A percentile compares a stretch with the other conserved stretches of the same genome.
Conservation (phyloP, 2,113 vertebrate genomes). For the Caranx melampygus region DNA sequence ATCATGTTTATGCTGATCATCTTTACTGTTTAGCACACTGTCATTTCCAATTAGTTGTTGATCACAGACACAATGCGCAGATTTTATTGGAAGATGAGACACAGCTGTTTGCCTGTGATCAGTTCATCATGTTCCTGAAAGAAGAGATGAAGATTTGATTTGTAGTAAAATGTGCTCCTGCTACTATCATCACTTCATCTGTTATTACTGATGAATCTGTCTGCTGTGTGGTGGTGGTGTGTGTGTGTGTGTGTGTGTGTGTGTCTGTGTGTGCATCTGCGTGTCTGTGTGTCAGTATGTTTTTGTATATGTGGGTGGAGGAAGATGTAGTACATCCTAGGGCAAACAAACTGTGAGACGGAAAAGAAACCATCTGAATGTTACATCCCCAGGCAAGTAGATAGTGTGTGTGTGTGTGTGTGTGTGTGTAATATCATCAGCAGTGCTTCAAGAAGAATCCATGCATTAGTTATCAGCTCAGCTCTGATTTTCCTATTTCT, state of each 20-base stretch:
- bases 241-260: slow-evolving; percentile 10
- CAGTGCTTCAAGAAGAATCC: slow-evolving; percentile 45
- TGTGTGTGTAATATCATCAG: slow-evolving; percentile 24
- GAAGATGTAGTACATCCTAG: slow-evolving; percentile 1
- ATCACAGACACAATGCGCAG: too few relatives aligned
- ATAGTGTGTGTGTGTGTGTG: not conserved
- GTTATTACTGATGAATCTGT: not conserved
- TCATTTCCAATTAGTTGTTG: too few relatives aligned
- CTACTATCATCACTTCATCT: not conserved
- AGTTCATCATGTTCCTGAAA: too few relatives aligned
- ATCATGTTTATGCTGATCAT: too few relatives aligned
- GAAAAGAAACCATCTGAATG: slow-evolving; percentile 21
- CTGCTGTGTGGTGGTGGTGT: not conserved
- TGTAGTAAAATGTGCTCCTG: not conserved
- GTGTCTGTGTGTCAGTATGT: slow-evolving; percentile 2
- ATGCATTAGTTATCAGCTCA: slow-evolving; percentile 58
- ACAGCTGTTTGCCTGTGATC: too few relatives aligned
- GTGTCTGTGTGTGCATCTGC: slow-evolving; percentile 11
- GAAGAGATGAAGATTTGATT: too few relatives aligned
- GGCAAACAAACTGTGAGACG: slow-evolving; percentile 17
- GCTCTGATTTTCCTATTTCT: slow-evolving; percentile 45
- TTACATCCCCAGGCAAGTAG: slow-evolving; percentile 6
- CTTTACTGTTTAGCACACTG: too few relatives aligned
- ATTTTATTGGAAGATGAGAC: too few relatives aligned
- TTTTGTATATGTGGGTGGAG: not conserved